Conservation (phyloP, 2,797 vertebrate species). For the Pyrocephalus nanus region DNA sequence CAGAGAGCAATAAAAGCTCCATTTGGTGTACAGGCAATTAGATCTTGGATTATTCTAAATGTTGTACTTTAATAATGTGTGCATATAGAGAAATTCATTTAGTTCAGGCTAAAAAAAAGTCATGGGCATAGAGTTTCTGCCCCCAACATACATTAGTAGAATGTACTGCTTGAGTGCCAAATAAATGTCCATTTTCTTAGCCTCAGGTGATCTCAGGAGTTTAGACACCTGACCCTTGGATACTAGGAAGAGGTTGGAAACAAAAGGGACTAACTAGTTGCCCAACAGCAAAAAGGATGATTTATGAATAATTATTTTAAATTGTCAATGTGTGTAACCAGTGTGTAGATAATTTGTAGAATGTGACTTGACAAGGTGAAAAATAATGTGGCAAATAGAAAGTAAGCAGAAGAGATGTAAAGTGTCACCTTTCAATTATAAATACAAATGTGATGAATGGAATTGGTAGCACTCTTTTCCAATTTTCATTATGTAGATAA, state of each 20-base stretch:
- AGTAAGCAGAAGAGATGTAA: neutral
- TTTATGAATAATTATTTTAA: conserved; percentile 7
- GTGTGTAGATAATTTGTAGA: neutral
- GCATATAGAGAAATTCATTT: neutral
- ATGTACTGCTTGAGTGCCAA: neutral
- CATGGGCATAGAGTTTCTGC: neutral
- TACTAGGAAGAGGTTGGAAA: neutral
- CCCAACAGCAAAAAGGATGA: neutral
- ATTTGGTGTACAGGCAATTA: conserved; percentile 26
- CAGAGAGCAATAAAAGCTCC: conserved; percentile 20
- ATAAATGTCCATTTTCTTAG: neutral
- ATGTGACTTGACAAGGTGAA: conserved; percentile 25
- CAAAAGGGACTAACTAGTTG: neutral
- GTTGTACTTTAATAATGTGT: conserved; percentile 23
- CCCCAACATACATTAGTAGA: neutral
- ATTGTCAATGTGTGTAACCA: neutral
- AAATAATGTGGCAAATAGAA: conserved; percentile 17
- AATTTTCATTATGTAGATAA: neutral
- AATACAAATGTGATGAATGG: neutral
- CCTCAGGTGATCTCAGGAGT: neutral
- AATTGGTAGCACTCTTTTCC: neutral
- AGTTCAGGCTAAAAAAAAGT: neutral
- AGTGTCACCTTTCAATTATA: neutral
- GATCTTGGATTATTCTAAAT: conserved; percentile 19
- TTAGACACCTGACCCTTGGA: neutral